Evolutionary conservation across 1,140 invertebrate genomes (phyloP), one percentile per base, ranked within the genome.

Genomic region (Drosophila melanica): DNA sequence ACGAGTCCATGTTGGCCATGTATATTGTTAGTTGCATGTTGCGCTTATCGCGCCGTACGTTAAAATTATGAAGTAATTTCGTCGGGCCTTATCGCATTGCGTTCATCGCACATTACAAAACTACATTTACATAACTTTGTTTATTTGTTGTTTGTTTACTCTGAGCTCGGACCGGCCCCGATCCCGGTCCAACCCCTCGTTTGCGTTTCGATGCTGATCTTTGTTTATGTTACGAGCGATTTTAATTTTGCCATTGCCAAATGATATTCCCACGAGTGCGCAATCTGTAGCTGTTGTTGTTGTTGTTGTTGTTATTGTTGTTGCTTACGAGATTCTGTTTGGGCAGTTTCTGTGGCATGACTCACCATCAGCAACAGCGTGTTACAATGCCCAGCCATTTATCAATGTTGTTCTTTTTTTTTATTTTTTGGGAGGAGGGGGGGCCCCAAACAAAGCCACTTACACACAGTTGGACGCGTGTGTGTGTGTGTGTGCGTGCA

Each of bases 41-140:
- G 60, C 23, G 67, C 68, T 76, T 72, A 72, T 76, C 68, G 68
- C 68, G 58, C 12, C n/a, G 45, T 75, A 53, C 18, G 71, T 37
- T 75, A 89, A 87, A 87, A 87, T 87, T 87, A 89, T 87, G 84
- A 87, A 87, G 84, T 87, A 87, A 87, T 87, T 87, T 77, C 67
- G 76, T 50, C 60, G 39, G 37, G 16, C 53, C 76, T 89, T 87
- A 87, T 87, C 84, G 84, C 84, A 79, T 77, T 89, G 84, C 84
- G 84, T 87, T 87, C 84, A 87, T 87, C 84, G 84, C 79, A 89
- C 84, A 87, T 87, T 87, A 87, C 84, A 87, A 87, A 87, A 87
- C 79, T 71, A 84, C 72, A 84, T 89, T 87, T 87, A 87, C 84
- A 87, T 87, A 87, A 89, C 77, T 87, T 85, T 80, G 68, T 85